These are phyloP conservation scores for Noctua comes DNA, from an alignment of 2,888 invertebrate species.

Conservation along the genomic window DNA sequence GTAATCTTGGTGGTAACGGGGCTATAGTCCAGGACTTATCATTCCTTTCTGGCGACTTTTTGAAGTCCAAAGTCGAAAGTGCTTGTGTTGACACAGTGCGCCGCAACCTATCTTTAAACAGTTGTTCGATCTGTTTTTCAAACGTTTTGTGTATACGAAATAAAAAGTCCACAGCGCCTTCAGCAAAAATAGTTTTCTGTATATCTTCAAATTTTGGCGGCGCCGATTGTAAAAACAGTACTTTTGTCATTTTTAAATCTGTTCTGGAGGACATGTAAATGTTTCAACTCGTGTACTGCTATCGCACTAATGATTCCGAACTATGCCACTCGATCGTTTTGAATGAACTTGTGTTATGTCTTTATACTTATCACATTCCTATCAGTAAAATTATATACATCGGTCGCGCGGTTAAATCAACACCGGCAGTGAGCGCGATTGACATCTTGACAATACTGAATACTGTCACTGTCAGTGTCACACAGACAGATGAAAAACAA, in stretches of 20 bases:
- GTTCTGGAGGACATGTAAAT: not conserved
- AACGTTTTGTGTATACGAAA: slow-evolving; percentile 87
- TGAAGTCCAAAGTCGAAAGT: slow-evolving; percentile 80
- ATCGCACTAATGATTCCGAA: slow-evolving; percentile 13
- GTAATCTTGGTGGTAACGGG: slow-evolving; percentile 89
- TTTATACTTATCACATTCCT: slow-evolving; percentile 40
- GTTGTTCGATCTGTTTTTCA: slow-evolving; percentile 85
- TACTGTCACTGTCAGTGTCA: too few relatives aligned
- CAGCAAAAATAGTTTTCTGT: slow-evolving; percentile 89
- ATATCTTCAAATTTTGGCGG: slow-evolving; percentile 89
- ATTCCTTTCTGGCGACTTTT: slow-evolving; percentile 80
- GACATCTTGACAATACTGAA: too few relatives aligned
- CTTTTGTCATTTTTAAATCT: slow-evolving; percentile 71
- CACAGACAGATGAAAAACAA: too few relatives aligned
- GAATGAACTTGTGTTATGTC: slow-evolving; percentile 41
- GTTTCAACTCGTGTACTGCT: slow-evolving; percentile 25
- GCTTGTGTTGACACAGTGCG: slow-evolving; percentile 78
- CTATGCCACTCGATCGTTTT: not conserved
- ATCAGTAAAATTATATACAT: slow-evolving; percentile 13
- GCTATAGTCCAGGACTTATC: slow-evolving; percentile 91
- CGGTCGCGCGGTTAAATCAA: not conserved
- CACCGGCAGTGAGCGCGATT: not conserved
- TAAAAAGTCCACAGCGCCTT: slow-evolving; percentile 90
- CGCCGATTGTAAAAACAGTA: slow-evolving; percentile 86
- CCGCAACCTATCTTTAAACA: slow-evolving; percentile 83